These are phyloP conservation scores for Drosophila cyrtoloma DNA, from an alignment of 2,888 invertebrate genomes.

Conservation along the genomic window DNA sequence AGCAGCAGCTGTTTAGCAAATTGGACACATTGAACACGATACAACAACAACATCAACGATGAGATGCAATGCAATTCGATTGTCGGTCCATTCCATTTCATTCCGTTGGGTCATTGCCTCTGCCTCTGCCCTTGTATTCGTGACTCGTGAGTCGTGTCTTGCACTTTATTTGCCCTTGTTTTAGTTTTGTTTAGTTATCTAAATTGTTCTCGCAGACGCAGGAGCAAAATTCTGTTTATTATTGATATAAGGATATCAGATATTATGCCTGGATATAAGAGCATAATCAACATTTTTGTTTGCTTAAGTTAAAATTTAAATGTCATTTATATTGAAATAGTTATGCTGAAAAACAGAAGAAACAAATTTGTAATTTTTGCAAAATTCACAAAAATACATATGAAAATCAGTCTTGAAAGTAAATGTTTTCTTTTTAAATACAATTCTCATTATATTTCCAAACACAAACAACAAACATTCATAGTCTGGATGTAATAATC, in stretches of 20 bases:
- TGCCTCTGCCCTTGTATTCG: slow-evolving; percentile 37
- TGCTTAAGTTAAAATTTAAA: neutral
- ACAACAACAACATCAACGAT: neutral
- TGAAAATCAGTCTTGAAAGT: neutral
- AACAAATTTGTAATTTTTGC: neutral
- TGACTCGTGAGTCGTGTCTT: neutral
- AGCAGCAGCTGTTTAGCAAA: slow-evolving; percentile 52
- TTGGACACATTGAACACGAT: slow-evolving; percentile 35
- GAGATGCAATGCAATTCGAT: slow-evolving; percentile 8
- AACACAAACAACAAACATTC: neutral
- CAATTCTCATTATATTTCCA: neutral
- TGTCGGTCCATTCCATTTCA: slow-evolving; percentile 1
- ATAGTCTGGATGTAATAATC: neutral
- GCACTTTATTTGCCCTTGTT: slow-evolving; percentile 3
- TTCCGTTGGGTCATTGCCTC: slow-evolving; percentile 43
- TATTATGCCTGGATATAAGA: neutral
- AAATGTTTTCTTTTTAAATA: neutral
- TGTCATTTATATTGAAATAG: neutral
- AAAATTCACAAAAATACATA: neutral
- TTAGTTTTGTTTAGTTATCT: neutral
- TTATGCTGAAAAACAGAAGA: neutral
- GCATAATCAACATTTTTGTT: neutral
- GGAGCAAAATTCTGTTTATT: neutral
- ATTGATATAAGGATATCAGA: neutral
- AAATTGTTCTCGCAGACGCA: neutral